phyloP scores from a whole-genome alignment of 2,113 vertebrate genomes.

The Tupaia tana region DNA sequence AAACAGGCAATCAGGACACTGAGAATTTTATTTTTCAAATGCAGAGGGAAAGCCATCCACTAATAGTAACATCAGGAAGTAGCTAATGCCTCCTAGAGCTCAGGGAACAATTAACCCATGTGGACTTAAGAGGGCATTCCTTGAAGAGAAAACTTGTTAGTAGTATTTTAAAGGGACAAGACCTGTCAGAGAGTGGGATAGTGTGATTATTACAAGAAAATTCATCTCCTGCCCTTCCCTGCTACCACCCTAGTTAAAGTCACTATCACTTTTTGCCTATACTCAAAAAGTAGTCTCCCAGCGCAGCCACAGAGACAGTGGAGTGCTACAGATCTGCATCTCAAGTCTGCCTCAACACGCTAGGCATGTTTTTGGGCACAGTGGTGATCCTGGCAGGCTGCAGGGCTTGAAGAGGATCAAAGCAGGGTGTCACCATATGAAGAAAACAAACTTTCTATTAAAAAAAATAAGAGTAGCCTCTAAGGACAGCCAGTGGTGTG shows the following conservation, averaged over 20 bases:
- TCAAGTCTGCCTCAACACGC: too few relatives aligned
- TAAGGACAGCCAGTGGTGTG: too few relatives aligned
- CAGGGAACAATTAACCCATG: neutral
- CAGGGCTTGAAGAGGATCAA: too few relatives aligned
- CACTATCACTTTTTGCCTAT: neutral
- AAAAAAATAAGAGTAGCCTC: too few relatives aligned
- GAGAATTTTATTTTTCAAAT: neutral
- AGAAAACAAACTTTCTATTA: too few relatives aligned
- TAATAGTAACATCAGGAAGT: neutral
- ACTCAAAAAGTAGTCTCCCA: neutral
- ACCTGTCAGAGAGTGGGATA: neutral
- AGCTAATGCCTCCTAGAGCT: neutral
- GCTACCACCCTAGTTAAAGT: neutral
- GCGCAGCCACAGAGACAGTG: too few relatives aligned
- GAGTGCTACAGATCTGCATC: too few relatives aligned
- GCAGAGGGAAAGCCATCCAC: neutral
- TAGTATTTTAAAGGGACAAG: neutral
- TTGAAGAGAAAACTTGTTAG: neutral
- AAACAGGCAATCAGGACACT: neutral
- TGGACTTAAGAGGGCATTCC: neutral
- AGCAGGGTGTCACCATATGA: too few relatives aligned
- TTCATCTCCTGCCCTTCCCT: neutral
- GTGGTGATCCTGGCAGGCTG: too few relatives aligned
- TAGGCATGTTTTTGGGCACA: too few relatives aligned
- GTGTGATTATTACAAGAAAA: conserved; percentile 25